These are phyloP conservation scores for Octodon degus DNA, from an alignment of 2,113 vertebrate genomes.

Conservation along the genomic window DNA sequence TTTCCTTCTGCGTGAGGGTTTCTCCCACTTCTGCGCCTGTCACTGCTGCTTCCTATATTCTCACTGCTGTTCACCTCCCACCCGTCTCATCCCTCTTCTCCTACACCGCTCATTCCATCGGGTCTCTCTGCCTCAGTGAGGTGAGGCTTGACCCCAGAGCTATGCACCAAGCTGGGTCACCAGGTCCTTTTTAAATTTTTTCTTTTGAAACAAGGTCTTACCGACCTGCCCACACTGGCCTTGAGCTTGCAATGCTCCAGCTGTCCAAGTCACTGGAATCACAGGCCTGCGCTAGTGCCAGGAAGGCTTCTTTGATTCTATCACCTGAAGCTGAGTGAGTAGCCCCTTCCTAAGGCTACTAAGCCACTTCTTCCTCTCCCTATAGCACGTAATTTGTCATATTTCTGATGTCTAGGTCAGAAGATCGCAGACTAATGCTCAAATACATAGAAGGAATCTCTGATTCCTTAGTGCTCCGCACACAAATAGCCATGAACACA, in stretches of 20 bases:
- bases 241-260: not conserved
- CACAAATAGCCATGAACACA: not conserved
- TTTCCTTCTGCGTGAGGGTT: not conserved
- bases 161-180: not conserved
- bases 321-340: not conserved
- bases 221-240: not conserved
- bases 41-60: not conserved
- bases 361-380: too few relatives aligned
- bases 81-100: not conserved
- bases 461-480: not conserved
- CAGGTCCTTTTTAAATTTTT: not conserved
- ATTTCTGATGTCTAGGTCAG: not conserved
- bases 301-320: not conserved
- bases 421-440: not conserved
- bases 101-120: not conserved
- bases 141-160: not conserved
- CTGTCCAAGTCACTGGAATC: not conserved
- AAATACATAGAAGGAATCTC: not conserved
- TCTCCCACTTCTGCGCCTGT: not conserved
- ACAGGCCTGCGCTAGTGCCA: not conserved
- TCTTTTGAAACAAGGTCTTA: not conserved
- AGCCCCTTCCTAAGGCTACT: not conserved
- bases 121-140: not conserved
- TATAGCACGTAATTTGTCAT: too few relatives aligned
- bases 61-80: not conserved